These are phyloP conservation scores for Phacellophora camtschatica DNA, from an alignment of 30 jellyfish, hydroid and myxozoan species.

Conservation along the genomic window DNA sequence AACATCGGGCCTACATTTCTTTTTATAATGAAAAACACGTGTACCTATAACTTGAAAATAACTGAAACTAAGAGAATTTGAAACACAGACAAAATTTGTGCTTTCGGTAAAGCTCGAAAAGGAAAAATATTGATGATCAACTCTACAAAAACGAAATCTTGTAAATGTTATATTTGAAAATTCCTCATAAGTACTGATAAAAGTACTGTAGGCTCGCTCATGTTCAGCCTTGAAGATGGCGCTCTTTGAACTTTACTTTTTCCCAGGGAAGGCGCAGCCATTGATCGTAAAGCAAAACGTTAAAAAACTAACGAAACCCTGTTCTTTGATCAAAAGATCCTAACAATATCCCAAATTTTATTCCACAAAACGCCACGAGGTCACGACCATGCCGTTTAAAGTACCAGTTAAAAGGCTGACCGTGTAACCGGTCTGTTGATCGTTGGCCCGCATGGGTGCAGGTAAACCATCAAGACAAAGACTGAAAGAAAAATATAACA, in stretches of 20 bases:
- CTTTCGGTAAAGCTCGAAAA: no score
- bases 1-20: no score
- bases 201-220: neutral
- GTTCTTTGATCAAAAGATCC: slow-evolving; percentile 41
- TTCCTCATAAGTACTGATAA: no score
- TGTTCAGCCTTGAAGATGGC: neutral
- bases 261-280: slow-evolving; percentile 2
- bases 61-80: no score
- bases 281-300: neutral
- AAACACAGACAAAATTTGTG: no score
- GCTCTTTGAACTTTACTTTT: slow-evolving; percentile 30
- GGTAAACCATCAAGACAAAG: slow-evolving; percentile 54
- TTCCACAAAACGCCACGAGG: slow-evolving; percentile 36
- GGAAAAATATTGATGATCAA: no score
- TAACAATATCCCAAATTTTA: neutral
- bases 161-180: no score
- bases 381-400: neutral
- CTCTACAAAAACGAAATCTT: no score
- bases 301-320: neutral
- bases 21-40: no score
- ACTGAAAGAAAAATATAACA: slow-evolving; percentile 29
- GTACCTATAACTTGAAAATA: no score
- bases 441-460: slow-evolving; percentile 74
- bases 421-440: slow-evolving; percentile 56
- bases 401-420: slow-evolving; percentile 43